Evolutionary conservation across 1,140 invertebrate genomes (phyloP), one percentile per base, ranked within the genome.

Genomic region (Caenorhabditis remanei): DNA sequence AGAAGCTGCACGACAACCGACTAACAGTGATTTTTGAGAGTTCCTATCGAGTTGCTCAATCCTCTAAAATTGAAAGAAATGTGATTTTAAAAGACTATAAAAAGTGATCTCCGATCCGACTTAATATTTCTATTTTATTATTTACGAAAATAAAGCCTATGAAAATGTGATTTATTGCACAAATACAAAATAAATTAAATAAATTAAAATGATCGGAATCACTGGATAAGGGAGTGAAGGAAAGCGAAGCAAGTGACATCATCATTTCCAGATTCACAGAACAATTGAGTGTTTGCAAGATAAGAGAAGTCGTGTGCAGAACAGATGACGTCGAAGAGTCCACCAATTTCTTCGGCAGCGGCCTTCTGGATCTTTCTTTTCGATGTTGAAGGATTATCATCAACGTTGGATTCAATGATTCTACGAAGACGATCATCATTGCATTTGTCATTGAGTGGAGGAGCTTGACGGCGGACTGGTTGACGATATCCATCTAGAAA

Each of bases 281-380:
- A 88, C 41, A 88, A 46, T 41, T 88, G 87, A 46, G 89, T 89
- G 58, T 89, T 89, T 2, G 88, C 89, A 11, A 89, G 71, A 53
- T 89, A 89, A 1, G 87, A 89, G 89, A 89, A 89, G 48, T 89
- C 89, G 40, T 87, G 86, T 50, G 84, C 75, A 13, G 89, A 88
- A 79, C 89, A 89, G 58, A 89, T 87, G 14, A 89, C 89, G 83
- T 89, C 89, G 43, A 89, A 89, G 7, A 88, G 85, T 32, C 89
- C 89, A 2, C 88, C 88, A 21, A 89, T 88, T 58, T 89, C 75
- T 56, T 89, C 89, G 32, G 65, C 50, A n/a, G 89, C 89, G 41
- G 86, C 88, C 48, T 89, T 89, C 65, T 89, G 89, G 46, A 89
- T 89, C 61, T 83, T 85, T 84, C 89, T 56, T 86, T 89, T 89